Evolutionary conservation across 1,140 invertebrate genomes (phyloP), one percentile per base, ranked within the genome.

Genomic region (Drosophila biarmipes): DNA sequence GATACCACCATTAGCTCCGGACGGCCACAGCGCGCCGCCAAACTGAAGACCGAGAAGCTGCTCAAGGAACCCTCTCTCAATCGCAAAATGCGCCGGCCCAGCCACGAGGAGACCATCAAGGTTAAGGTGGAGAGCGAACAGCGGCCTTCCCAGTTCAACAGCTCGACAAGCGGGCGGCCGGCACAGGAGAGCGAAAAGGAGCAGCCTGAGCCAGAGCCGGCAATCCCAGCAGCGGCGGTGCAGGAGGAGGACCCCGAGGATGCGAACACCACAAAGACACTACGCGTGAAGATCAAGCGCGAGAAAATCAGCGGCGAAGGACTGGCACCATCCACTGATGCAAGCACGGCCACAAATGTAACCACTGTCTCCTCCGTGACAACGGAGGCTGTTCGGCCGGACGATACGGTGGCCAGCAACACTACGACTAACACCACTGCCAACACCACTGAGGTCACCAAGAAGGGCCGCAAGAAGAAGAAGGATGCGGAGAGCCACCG

Each of bases 121-220:
- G 17, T 91, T 1, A 91, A 91, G 45, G 6, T 82, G 12, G 90
- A 91, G 59, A 76, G 58, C 31, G 90, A 91, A 42, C 78, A 91
- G 17, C 67, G 90, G 0, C 42, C 55, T 5, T 91, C 90, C 3
- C 90, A 91, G 48, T 68, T 85, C 19, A 45, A 57, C 7, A 57
- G 29, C 11, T 19, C 46, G 2, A 27, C 42, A 6, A 51, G 11
- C 38, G 15, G 4, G 19, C n/a, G 1, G 7, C 8, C 2, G 21
- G 35, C 10, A 3, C 14, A 5, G 14, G 53, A 40, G 12, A 21
- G 31, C 15, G 14, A 17, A 15, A 54, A 38, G 34, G 61, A 0
- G n/a, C 37, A 43, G 24, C 38, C 0, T 6, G 15, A 57, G 10
- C 19, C 49, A 6, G 31, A 71, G 12, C 3, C 27, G 24, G 1